Conservation (phyloP, 92 coral and sea anemone genomes). For the Porites cylindrica region DNA sequence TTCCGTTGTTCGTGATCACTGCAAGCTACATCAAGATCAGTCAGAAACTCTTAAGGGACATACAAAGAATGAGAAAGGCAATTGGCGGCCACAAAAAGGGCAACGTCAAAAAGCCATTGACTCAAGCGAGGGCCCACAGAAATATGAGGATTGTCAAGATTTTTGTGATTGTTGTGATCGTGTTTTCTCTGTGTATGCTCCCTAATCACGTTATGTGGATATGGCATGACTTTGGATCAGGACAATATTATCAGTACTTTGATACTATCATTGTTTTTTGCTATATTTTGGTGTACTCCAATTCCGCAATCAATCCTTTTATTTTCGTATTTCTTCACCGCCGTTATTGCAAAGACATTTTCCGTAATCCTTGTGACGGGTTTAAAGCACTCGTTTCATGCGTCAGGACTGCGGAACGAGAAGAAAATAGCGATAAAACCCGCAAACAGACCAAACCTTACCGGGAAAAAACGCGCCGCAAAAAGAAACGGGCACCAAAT, state of each 20-base stretch:
- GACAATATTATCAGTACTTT: conserved; percentile 52
- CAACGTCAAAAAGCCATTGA: conserved; percentile 65
- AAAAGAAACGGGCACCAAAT: conserved; percentile 31
- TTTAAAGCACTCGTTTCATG: conserved; percentile 17
- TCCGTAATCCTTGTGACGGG: conserved; percentile 25
- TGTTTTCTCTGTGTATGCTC: conserved; percentile 81
- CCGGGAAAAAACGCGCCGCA: conserved; percentile 5
- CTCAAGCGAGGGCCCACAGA: conserved; percentile 77
- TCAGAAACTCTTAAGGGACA: conserved; percentile 83
- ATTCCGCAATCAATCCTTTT: conserved; percentile 87
- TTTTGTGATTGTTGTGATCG: conserved; percentile 75
- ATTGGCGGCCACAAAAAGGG: conserved; percentile 65
- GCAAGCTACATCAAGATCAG: conserved; percentile 79
- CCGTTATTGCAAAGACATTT: conserved; percentile 77
- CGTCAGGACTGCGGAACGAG: background rate
- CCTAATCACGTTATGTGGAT: conserved; percentile 91
- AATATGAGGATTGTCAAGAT: conserved; percentile 90
- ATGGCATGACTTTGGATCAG: conserved; percentile 85
- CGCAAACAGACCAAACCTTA: background rate
- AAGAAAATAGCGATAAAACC: background rate
- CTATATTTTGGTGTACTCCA: conserved; percentile 74
- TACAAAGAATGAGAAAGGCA: conserved; percentile 74
- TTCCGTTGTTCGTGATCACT: conserved; percentile 80
- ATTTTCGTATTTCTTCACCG: conserved; percentile 85
- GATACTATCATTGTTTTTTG: conserved; percentile 69